Percentiles rank a stretch among this genome's conserved stretches.
Conservation (phyloP, 2,113 vertebrate species). For the Falcunculus frontatus region DNA sequence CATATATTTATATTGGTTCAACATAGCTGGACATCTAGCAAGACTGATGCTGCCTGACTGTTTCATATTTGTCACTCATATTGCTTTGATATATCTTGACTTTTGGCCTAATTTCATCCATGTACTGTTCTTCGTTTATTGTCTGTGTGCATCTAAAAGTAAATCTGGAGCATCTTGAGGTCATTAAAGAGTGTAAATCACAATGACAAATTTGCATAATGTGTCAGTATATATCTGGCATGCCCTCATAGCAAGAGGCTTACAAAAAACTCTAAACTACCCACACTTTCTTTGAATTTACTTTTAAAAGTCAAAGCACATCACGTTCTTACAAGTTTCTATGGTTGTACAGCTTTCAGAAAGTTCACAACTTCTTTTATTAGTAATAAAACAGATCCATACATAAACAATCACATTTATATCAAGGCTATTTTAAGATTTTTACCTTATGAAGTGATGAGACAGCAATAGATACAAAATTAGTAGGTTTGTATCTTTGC, state of each 20-base stretch:
- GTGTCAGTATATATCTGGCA: not conserved
- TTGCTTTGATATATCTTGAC: constrained; percentile 28
- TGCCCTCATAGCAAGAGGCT: not conserved
- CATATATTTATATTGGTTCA: not conserved
- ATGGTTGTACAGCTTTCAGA: not conserved
- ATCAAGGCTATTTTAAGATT: not conserved
- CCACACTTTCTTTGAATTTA: not conserved
- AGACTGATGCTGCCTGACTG: constrained; percentile 1
- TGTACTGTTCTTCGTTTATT: not conserved
- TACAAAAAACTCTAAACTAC: not conserved
- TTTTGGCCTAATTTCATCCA: constrained; percentile 41
- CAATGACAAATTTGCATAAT: constrained; percentile 23
- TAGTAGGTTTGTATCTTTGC: not conserved
- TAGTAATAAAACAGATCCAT: not conserved
- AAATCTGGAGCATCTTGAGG: constrained; percentile 21
- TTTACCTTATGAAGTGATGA: not conserved
- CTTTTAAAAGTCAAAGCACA: not conserved
- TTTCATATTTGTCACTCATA: not conserved
- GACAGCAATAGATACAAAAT: not conserved
- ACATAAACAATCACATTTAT: not conserved
- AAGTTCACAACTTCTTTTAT: not conserved
- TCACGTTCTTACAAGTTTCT: not conserved
- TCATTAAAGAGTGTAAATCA: constrained; percentile 37
- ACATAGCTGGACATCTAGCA: not conserved
- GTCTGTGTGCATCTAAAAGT: not conserved